A percentile compares a stretch with the other conserved stretches of the same genome.
Evolutionary conservation across 2,888 invertebrate genomes (phyloP).

Genomic region (Phytoseiulus persimilis): DNA sequence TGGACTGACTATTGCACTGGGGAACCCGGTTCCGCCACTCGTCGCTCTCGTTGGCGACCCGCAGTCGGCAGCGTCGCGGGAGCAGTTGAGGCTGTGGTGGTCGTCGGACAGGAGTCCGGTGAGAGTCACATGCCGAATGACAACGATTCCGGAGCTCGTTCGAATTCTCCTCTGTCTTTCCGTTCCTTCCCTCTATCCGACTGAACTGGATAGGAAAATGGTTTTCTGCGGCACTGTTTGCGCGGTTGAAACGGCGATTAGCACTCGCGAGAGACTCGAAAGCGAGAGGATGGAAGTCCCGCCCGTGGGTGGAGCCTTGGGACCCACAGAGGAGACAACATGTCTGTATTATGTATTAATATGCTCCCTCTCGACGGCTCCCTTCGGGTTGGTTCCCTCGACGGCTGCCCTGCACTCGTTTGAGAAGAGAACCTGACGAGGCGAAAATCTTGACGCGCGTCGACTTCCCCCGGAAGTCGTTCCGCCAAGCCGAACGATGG

Average conservation of each 20-base stretch:
- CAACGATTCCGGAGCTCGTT: background rate
- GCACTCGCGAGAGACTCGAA: conserved; percentile 30
- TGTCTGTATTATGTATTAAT: conserved; percentile 36
- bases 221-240: background rate
- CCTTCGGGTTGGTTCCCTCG: background rate
- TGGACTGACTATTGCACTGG: background rate
- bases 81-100: background rate
- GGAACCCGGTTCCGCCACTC: background rate
- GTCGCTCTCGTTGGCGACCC: background rate
- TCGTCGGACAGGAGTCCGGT: background rate
- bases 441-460: conserved; percentile 22
- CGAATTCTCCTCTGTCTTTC: background rate
- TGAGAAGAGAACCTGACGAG: conserved; percentile 23
- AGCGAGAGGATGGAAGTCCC: conserved; percentile 31
- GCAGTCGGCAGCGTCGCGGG: background rate
- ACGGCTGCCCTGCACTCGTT: conserved; percentile 13
- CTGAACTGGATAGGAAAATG: background rate
- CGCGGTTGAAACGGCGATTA: conserved; percentile 34
- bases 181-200: background rate
- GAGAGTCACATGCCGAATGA: background rate
- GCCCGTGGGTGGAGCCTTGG: conserved; percentile 33
- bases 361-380: conserved; percentile 30
- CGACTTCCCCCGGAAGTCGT: background rate
- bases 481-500: background rate
- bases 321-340: conserved; percentile 19